Base-by-base conservation (phyloP, 2,797 vertebrate genomes). In the Sebastes hubbsi region DNA sequence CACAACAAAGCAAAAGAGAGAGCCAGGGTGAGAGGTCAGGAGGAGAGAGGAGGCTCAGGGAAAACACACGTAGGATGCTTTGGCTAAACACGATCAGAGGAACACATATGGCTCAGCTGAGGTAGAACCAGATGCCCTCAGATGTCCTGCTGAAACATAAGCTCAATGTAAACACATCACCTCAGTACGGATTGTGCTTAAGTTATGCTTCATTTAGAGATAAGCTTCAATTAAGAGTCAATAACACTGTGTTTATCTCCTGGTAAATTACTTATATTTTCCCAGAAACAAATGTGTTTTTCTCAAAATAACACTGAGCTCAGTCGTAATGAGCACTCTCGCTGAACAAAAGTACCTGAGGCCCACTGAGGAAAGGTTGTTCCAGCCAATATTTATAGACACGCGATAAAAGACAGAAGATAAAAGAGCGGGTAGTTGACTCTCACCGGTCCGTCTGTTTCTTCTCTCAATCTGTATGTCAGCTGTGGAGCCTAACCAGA, bases 1-100 rank as follows among this genome's bases (percentile, higher is more conserved):
- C 88, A 95, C 94, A 95, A 95, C 93, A 95, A 93, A 94, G 94
- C 80, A 56, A 90, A 82, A 87, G 88, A 91, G 90, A 91, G 91
- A 82, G 83, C 30, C 63, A 2, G 87, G 94, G 95, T 94, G 81
- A 96, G 89, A 95, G 96, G 94, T 95, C 91, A 89, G 67, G 64
- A 72, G 32, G 80, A 90, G 85, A 86, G 91, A 90, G 85, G 79
- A 84, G 82, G 80, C 89, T 86, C 84, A 89, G 90, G 77, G 82
- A 93, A 94, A 95, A 93, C 92, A 92, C 88, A 92, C 86, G 64
- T 84, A 91, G 90, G 89, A 92, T 75, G 78, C 93, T 85, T 78
- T 87, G 94, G 90, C 87, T 88, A 82, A 91, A 94, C 90, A 90
- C 52, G 90, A 93, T 95, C 94, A 94, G 83, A 93, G 89, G 79